These are phyloP conservation scores for Stenurella melanura DNA, from an alignment of 2,888 invertebrate genomes.

Conservation along the genomic window DNA sequence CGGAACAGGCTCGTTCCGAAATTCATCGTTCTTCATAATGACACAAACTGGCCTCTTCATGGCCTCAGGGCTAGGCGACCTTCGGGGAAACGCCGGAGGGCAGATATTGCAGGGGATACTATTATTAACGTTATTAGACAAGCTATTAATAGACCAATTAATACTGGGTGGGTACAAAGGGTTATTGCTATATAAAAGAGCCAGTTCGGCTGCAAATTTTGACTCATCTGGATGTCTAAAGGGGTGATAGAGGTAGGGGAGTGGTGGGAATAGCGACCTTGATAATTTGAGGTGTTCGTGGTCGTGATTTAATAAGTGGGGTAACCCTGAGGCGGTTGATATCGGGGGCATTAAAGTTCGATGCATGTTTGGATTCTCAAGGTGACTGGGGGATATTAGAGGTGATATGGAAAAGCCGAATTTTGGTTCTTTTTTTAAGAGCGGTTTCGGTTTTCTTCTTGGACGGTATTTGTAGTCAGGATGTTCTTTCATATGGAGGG, in stretches of 20 bases:
- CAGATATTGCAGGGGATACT: slow-evolving; percentile 69
- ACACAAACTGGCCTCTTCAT: slow-evolving; percentile 78
- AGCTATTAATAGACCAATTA: slow-evolving; percentile 69
- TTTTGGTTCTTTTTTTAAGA: slow-evolving; percentile 87
- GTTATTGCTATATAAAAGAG: slow-evolving; percentile 78
- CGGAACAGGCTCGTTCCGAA: slow-evolving; percentile 74
- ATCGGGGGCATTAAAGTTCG: slow-evolving; percentile 74
- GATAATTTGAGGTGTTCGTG: slow-evolving; percentile 78
- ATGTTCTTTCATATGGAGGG: slow-evolving; percentile 94
- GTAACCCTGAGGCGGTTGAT: slow-evolving; percentile 73
- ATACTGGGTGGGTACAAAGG: slow-evolving; percentile 75
- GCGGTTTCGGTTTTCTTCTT: slow-evolving; percentile 89
- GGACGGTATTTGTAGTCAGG: slow-evolving; percentile 95
- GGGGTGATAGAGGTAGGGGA: slow-evolving; percentile 82
- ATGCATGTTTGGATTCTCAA: slow-evolving; percentile 73
- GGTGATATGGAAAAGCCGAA: slow-evolving; percentile 82
- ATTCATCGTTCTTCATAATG: slow-evolving; percentile 78
- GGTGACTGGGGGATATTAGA: slow-evolving; percentile 76
- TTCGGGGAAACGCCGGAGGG: slow-evolving; percentile 71
- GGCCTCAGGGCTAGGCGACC: slow-evolving; percentile 69
- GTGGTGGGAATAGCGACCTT: slow-evolving; percentile 81
- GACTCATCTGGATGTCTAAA: slow-evolving; percentile 77
- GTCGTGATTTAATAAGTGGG: slow-evolving; percentile 76
- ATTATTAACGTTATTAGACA: slow-evolving; percentile 58
- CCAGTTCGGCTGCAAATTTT: slow-evolving; percentile 81